Evolutionary conservation across 2,113 vertebrate species (phyloP).

Genomic region (Hyaena hyaena): DNA sequence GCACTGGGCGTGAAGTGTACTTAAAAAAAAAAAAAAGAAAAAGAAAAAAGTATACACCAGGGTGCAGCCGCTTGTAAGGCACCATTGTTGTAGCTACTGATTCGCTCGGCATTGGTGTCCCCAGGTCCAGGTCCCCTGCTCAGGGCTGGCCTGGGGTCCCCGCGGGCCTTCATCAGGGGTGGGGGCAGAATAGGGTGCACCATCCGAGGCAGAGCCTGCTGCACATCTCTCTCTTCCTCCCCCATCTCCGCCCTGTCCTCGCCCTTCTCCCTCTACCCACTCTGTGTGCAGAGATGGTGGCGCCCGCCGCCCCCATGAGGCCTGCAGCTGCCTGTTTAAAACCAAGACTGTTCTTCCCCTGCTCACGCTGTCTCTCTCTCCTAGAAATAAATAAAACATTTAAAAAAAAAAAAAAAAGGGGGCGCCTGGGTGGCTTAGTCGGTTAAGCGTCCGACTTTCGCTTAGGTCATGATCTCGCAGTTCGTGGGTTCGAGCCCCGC

Average conservation of each 20-base stretch:
- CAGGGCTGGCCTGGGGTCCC: background rate
- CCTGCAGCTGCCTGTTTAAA: background rate
- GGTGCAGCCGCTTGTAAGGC: background rate
- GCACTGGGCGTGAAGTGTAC: no score
- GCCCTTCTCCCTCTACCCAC: rapidly evolving
- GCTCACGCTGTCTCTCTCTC: no score
- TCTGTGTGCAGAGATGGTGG: rapidly evolving
- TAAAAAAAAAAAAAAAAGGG: no score
- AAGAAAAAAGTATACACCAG: no score
- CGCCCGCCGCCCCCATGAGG: background rate
- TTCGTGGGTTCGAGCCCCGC: no score
- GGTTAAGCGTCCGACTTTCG: no score
- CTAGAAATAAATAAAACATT: no score
- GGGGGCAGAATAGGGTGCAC: no score
- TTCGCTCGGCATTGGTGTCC: background rate
- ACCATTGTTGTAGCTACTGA: background rate
- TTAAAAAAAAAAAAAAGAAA: no score
- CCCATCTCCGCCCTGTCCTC: background rate
- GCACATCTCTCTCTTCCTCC: rapidly evolving
- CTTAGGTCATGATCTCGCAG: no score
- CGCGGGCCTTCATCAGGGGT: background rate
- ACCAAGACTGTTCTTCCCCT: rapidly evolving
- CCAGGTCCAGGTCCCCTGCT: background rate
- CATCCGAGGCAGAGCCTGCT: background rate
- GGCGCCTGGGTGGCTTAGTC: no score